Base-by-base conservation (phyloP, 2,888 invertebrate species). In the Tortrix viridana region DNA sequence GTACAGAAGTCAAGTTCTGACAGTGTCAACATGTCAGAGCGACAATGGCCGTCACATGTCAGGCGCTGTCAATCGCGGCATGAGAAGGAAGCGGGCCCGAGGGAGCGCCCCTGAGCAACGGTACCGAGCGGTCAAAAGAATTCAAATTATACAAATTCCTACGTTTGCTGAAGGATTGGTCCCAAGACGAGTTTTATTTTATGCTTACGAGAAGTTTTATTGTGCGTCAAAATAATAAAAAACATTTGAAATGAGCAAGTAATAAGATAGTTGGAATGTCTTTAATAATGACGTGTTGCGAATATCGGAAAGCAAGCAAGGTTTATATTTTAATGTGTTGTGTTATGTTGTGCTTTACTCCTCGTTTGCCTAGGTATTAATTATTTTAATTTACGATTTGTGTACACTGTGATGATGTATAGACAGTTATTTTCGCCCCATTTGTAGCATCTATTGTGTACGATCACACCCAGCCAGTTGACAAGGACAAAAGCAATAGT, bases 1-100 rank as follows among this genome's bases (percentile, higher is more conserved):
- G 84, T 85, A 88, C 91, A 89, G 89, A 84, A 91, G 91, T 91
- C 89, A 89, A 89, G 86, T 89, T 88, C 76, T 80, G 88, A 83
- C 89, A 88, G 76, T 88, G 92, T 91, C 91, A 91, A 90, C 91
- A 89, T 91, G 87, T 92, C 91, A 89, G 62, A 65, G 65, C 83
- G 84, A 92, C 92, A 92, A 92, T 90, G 77, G 86, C 75, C 87
- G 85, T 90, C 89, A 88, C 85, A 86, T 74, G 88, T 89, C 91
- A 85, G 68, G 76, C 67, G 80, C 87, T 89, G 90, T 90, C 91
- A 91, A 85, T 86, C 84, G 82, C 69, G 72, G 80, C 81, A 88
- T 89, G 89, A 86, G 89, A 89, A 89, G 87, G 89, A 85, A 88
- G 84, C 80, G 73, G 70, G 73, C 77, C 69, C 72, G 50, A 73